Conservation (phyloP, 2,888 invertebrate species). For the Sinopyrophorus schimmeli region DNA sequence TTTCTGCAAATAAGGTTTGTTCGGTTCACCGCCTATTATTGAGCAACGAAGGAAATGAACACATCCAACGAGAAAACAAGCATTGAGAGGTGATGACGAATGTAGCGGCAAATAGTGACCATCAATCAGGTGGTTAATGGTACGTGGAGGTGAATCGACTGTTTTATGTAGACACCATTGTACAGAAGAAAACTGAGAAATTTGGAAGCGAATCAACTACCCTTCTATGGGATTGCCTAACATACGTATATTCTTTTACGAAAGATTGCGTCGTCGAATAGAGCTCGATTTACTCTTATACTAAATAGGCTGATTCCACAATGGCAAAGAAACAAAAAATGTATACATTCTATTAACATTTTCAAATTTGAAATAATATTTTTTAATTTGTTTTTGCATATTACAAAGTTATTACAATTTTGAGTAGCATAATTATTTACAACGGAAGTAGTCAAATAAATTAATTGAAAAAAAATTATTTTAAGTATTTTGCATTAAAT, state of each 20-base stretch:
- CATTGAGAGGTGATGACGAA: conserved; percentile 41
- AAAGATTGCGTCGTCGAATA: conserved; percentile 22
- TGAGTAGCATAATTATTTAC: too few species aligned
- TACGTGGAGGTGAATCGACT: conserved; percentile 39
- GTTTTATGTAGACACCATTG: conserved; percentile 34
- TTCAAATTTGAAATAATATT: too few species aligned
- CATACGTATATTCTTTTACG: conserved; percentile 20
- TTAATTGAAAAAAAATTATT: too few species aligned
- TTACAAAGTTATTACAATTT: too few species aligned
- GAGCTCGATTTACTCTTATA: too few species aligned
- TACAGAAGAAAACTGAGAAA: conserved; percentile 18
- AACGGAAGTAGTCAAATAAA: too few species aligned
- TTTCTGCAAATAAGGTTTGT: conserved; percentile 2
- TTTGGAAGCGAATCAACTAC: conserved; percentile 23
- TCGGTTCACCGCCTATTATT: conserved; percentile 12
- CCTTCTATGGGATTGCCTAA: too few species aligned
- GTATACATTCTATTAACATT: too few species aligned
- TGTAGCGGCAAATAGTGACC: conserved; percentile 44
- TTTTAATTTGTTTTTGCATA: too few species aligned
- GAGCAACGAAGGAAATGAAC: conserved; percentile 25
- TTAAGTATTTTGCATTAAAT: too few species aligned
- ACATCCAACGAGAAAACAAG: conserved; percentile 29
- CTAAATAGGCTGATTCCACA: too few species aligned
- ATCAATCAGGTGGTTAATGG: conserved; percentile 46
- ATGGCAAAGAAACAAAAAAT: too few species aligned